Base-by-base conservation (phyloP, 2,113 vertebrate genomes). In the Promerops cafer region DNA sequence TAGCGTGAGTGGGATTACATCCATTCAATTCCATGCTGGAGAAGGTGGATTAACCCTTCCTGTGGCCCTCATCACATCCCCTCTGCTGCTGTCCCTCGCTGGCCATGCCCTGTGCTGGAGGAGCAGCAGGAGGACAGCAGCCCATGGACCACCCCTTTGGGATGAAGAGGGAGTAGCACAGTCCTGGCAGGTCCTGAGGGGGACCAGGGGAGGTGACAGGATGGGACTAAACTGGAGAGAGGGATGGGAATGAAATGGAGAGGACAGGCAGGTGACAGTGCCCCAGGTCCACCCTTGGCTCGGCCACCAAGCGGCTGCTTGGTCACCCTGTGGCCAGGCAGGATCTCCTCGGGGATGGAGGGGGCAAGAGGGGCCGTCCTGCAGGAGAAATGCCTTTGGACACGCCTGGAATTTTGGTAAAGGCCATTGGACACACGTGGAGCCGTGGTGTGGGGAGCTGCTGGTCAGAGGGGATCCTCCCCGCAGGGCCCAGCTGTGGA, bases 401-500 rank as follows among this genome's bases (percentile, higher is more conserved):
- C 30, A 52, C 15, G 4, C 11, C 35, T 52, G 76, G 60, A 53
- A 35, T 26, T 9, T 2, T 5, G 50, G 40, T 24, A 12, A 37
- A 65, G 24, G 13, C 27, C 0, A 0, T 17, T 57, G 66, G 37
- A 7, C 56, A 31, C 66, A 21, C 0, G 0, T 35, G 60, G 13
- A 26, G 3, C 81, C 0, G 0, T n/a, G 44, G 42, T 83, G 44
- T 63, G n/a, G 24, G n/a, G 19, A 76, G 33, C 7, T 54, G 40
- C 19, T 57, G 44, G 10, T 47, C 49, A 52, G 49, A 89, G 69
- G 42, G 33, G 30, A 60, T 35, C 17, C n/a, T 27, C 13, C 68
- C 35, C 18, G 28, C 35, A 47, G 10, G 18, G 44, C 47, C 52
- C 56, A 9, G 5, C 54, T 16, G 23, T 7, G 5, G 40, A 71